Evolutionary conservation across 1,140 invertebrate species (phyloP).

Genomic region (Drosophila pseudoobscura): DNA sequence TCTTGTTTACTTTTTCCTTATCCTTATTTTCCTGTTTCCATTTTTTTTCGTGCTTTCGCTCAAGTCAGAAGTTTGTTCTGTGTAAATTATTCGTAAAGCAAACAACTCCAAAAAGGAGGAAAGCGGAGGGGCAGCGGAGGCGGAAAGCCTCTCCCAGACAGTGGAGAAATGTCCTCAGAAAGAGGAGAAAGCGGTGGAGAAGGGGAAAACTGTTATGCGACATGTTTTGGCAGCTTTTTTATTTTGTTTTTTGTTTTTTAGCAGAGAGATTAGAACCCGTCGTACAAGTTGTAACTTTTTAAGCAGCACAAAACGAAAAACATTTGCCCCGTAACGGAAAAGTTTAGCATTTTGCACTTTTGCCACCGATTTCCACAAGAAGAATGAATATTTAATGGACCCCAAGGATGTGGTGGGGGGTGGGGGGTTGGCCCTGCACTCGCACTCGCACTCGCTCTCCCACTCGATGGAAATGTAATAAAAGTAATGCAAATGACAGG

Average conservation of each 20-base stretch:
- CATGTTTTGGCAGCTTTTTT: conserved; percentile 77
- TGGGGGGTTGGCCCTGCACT: too few relatives aligned
- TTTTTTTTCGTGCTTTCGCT: conserved; percentile 3
- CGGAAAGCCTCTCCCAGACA: too few relatives aligned
- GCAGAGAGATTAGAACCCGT: conserved; percentile 64
- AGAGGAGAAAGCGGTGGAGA: not conserved
- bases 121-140: not conserved
- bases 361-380: conserved; percentile 41
- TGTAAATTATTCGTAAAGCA: conserved; percentile 79
- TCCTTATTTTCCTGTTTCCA: conserved; percentile 40
- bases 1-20: conserved; percentile 27
- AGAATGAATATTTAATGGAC: conserved; percentile 48
- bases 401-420: not conserved
- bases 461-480: conserved; percentile 54
- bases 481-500: conserved; percentile 76
- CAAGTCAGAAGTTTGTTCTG: conserved; percentile 72
- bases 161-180: not conserved
- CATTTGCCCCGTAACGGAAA: conserved; percentile 39
- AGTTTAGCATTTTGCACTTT: conserved; percentile 44
- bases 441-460: too few relatives aligned
- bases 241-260: not conserved
- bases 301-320: conserved; percentile 49
- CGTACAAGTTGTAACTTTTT: conserved; percentile 76
- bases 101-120: conserved; percentile 64
- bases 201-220: conserved; percentile 52